Percentiles rank a stretch among this genome's conserved stretches.
phyloP scores from a whole-genome alignment of 1,140 invertebrate genomes.

The Chrysoperla carnea region DNA sequence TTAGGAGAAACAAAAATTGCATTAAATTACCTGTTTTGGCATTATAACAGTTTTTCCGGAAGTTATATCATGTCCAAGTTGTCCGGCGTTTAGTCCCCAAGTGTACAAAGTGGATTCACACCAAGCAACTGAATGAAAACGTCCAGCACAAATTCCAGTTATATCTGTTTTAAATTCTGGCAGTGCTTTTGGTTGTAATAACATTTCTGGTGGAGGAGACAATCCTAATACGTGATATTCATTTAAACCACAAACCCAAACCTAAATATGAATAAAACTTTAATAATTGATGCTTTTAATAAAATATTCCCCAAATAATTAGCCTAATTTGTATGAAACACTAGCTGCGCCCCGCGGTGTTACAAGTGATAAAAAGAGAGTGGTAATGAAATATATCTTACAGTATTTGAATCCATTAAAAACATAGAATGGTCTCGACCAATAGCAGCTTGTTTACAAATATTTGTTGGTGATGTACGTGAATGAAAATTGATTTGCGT shows the following conservation, averaged over 20 bases:
- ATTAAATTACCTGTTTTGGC: slow-evolving; percentile 30
- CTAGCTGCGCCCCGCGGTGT: too few relatives aligned
- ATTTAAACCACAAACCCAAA: slow-evolving; percentile 48
- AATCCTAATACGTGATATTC: slow-evolving; percentile 42
- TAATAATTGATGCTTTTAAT: slow-evolving; percentile 5
- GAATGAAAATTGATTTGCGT: slow-evolving; percentile 24
- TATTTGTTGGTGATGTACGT: slow-evolving; percentile 11
- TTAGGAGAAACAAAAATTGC: too few relatives aligned
- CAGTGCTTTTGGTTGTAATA: slow-evolving; percentile 30
- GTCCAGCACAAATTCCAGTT: slow-evolving; percentile 37
- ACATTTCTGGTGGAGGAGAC: slow-evolving; percentile 25
- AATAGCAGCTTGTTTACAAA: slow-evolving; percentile 22
- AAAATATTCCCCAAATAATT: slow-evolving; percentile 3
- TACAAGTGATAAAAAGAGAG: too few relatives aligned
- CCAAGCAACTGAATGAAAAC: slow-evolving; percentile 51
- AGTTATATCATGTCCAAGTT: slow-evolving; percentile 36
- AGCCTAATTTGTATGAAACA: too few relatives aligned
- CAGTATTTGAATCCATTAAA: slow-evolving; percentile 33
- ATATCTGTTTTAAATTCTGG: slow-evolving; percentile 13
- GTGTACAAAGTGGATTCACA: slow-evolving; percentile 34
- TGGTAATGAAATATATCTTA: slow-evolving; percentile 12
- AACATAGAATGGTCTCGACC: slow-evolving; percentile 47
- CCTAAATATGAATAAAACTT: slow-evolving; percentile 19
- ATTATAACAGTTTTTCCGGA: slow-evolving; percentile 4
- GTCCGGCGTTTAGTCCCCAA: slow-evolving; percentile 57